A percentile compares a stretch with the other conserved stretches of the same genome.
Evolutionary conservation across 2,113 vertebrate genomes (phyloP).

Genomic region (Phaethornis superciliosus): DNA sequence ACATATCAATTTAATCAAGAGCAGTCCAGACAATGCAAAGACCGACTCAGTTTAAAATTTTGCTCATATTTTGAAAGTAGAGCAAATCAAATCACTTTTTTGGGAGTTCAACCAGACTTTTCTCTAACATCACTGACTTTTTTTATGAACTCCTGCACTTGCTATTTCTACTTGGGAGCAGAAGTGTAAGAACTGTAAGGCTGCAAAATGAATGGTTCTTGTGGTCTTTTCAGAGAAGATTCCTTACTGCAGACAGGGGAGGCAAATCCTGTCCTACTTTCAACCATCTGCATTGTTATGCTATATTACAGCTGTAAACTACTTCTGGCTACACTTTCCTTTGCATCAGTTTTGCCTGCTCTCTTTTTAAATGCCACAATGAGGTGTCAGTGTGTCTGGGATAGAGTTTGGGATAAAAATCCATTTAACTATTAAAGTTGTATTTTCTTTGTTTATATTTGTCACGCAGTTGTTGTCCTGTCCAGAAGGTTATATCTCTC

Average conservation of each 20-base stretch:
- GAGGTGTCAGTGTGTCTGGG: background rate
- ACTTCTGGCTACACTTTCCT: background rate
- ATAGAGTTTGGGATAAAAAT: background rate
- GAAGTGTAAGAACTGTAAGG: background rate
- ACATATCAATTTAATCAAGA: slow-evolving; percentile 30
- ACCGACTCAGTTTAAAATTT: background rate
- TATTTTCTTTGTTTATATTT: slow-evolving; percentile 25
- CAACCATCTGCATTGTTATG: background rate
- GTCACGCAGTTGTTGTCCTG: background rate
- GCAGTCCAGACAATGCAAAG: background rate
- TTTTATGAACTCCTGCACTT: slow-evolving; percentile 2
- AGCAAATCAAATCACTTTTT: background rate
- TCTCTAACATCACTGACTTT: background rate
- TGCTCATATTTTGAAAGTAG: background rate
- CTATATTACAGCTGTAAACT: slow-evolving; percentile 29
- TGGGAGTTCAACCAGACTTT: background rate
- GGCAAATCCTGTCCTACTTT: slow-evolving; percentile 23
- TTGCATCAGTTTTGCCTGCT: slow-evolving; percentile 2
- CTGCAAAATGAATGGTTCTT: background rate
- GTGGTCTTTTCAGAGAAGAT: background rate
- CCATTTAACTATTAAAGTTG: background rate
- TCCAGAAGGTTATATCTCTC: background rate
- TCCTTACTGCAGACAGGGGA: background rate
- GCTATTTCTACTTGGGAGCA: background rate
- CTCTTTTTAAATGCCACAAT: slow-evolving; percentile 27